Evolutionary conservation across 2,113 vertebrate genomes (phyloP).

Genomic region (Triplophysa dalaica): DNA sequence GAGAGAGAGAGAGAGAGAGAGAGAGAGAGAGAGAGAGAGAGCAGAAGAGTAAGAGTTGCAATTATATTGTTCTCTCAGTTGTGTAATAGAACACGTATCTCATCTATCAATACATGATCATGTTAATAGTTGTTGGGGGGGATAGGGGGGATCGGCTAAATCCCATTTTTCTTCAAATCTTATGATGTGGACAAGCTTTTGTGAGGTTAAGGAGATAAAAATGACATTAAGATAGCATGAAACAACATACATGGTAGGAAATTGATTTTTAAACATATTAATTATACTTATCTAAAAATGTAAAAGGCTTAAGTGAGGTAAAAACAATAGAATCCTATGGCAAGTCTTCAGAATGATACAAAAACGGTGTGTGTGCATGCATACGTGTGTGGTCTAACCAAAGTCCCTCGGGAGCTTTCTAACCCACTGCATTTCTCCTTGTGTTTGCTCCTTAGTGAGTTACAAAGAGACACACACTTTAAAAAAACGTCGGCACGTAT

Average conservation of each 20-base stretch:
- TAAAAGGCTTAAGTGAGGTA: no score
- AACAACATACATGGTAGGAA: no score
- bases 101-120: conserved; percentile 25
- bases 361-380: background rate
- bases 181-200: no score
- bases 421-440: no score
- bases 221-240: no score
- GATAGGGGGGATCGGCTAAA: background rate
- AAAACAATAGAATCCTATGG: no score
- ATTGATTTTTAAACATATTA: no score
- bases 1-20: no score
- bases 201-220: no score
- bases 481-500: background rate
- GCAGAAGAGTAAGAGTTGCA: background rate
- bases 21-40: background rate
- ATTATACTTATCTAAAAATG: no score
- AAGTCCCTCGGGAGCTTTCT: background rate
- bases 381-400: background rate
- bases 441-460: background rate
- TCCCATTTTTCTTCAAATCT: no score
- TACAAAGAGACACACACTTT: background rate
- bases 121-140: conserved; percentile 15
- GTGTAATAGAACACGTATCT: conserved; percentile 26
- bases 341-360: background rate
- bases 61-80: conserved; percentile 21